phyloP scores from a whole-genome alignment of 2,113 vertebrate genomes.

The Notarius lentiginosus region DNA sequence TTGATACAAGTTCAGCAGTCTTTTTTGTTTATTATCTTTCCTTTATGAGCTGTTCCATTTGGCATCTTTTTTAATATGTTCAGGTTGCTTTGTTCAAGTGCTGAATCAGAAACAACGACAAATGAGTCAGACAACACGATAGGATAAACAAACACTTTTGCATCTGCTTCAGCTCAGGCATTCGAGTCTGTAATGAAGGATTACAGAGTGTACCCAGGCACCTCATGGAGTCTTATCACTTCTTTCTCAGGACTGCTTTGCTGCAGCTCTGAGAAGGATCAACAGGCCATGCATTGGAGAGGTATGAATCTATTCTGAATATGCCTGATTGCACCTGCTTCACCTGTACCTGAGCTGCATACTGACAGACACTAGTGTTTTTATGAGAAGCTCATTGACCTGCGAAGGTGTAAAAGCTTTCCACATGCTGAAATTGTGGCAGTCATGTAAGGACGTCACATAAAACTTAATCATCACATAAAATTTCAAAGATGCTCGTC shows the following conservation, averaged over 20 bases:
- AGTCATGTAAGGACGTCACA: background rate
- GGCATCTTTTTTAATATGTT: background rate
- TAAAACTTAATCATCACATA: background rate
- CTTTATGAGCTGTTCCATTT: background rate
- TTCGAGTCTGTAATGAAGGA: background rate
- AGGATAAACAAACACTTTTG: constrained; percentile 9
- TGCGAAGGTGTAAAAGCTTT: background rate
- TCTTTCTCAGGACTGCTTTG: background rate
- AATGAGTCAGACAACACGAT: background rate
- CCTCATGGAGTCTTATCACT: constrained; percentile 10
- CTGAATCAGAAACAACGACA: background rate
- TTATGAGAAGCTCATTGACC: background rate
- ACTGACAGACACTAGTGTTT: background rate
- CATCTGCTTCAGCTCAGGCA: background rate
- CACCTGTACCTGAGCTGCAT: constrained; percentile 12
- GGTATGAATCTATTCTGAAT: constrained; percentile 11
- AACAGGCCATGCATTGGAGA: constrained; percentile 1
- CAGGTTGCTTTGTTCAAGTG: background rate
- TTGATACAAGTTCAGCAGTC: background rate
- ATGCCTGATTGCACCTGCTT: background rate
- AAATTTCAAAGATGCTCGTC: background rate
- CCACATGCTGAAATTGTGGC: background rate
- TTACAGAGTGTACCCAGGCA: background rate
- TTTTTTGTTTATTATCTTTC: background rate
- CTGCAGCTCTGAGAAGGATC: constrained; percentile 12